Evolutionary conservation across 2,888 invertebrate genomes (phyloP), one percentile per base, ranked within the genome.

Genomic region (Rotaria sp.): DNA sequence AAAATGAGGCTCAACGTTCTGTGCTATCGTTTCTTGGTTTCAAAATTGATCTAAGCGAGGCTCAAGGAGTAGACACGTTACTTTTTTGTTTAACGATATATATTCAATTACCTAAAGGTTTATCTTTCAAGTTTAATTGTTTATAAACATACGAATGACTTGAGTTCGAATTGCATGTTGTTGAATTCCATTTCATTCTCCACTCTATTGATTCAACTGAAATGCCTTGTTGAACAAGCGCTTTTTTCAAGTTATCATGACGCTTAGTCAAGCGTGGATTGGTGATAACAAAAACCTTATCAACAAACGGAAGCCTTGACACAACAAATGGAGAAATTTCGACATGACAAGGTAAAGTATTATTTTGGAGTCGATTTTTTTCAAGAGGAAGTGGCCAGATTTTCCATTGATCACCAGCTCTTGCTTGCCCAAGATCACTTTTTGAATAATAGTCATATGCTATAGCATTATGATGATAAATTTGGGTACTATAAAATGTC

Each of bases 381-480:
- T 67, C 67, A 35, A 7, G 2, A 67, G 30, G n/a, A 57, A 80
- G 18, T n/a, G 80, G 26, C 26, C 41, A 80, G 35, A 45, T 45
- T 41, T 80, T 41, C 80, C 80, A 80, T n/a, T 80, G 80, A 45
- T 45, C 26, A 45, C 45, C 45, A 15, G 41, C 2, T 45, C n/a
- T 45, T 45, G 45, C 45, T n/a, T 80, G 41, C n/a, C 35, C 15
- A 5, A 80, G 26, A 0, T 80, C 80, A 45, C 8, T 21, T 18
- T 45, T 80, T 15, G 80, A 80, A 45, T 80, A 80, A 80, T 45
- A 80, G 45, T 80, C 80, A 80, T 80, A 80, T 8, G n/a, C 80
- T 8, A n/a, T 80, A 21, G 35, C 67, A 67, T 67, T 8, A 21
- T 30, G 15, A 35, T 67, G 67, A 67, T 67, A 67, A 26, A 26